These are phyloP conservation scores for Oreochromis spilurus DNA, from an alignment of 2,113 vertebrate genomes.

Conservation along the genomic window DNA sequence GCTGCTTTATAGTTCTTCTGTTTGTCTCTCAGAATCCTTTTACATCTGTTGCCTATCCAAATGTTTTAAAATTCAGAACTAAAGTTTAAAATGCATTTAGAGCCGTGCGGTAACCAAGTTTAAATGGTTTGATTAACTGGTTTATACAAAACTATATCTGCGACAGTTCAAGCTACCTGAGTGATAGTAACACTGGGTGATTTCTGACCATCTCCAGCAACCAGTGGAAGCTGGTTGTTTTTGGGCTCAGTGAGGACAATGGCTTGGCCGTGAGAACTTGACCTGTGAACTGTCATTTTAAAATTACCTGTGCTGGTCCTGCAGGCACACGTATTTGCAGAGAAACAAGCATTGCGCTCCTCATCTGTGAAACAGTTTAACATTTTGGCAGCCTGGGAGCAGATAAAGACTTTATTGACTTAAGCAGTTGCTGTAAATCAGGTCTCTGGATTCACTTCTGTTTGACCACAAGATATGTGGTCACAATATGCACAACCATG, in stretches of 20 bases:
- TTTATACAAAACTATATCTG: neutral
- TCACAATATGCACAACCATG: neutral
- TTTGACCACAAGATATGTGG: neutral
- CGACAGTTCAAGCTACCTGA: neutral
- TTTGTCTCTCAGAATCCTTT: neutral
- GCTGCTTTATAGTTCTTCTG: neutral
- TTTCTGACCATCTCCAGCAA: neutral
- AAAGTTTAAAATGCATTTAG: neutral
- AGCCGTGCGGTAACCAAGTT: neutral
- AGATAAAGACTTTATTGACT: conserved; percentile 44
- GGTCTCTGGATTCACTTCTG: neutral
- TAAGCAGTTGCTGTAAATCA: conserved; percentile 53
- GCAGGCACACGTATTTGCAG: conserved; percentile 14
- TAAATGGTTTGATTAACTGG: neutral
- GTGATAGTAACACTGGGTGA: neutral
- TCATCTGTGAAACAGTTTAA: conserved; percentile 57
- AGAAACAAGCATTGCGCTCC: neutral
- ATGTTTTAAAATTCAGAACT: neutral
- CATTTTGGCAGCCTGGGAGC: neutral
- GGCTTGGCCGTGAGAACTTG: conserved; percentile 19
- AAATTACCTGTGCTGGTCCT: conserved; percentile 36
- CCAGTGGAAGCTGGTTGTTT: neutral
- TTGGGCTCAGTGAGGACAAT: neutral
- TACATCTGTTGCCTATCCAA: neutral
- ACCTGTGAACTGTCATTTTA: conserved; percentile 17